Conservation (phyloP, 2,797 vertebrate genomes). For the Peromyscus attwateri region DNA sequence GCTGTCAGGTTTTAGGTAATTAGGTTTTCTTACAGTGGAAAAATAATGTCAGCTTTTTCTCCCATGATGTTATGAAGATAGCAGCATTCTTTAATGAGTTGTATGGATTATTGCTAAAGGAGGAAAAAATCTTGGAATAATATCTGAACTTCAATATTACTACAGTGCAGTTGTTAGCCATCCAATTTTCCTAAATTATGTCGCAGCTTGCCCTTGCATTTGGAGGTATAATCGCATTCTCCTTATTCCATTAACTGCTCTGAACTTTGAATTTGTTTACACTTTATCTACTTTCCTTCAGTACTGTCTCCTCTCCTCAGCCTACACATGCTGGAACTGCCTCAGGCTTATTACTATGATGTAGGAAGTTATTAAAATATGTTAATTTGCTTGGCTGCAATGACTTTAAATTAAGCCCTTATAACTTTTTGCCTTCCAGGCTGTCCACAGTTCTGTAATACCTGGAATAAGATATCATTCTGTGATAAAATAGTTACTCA, state of each 20-base stretch:
- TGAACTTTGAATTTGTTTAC: conserved; percentile 77
- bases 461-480: conserved; percentile 58
- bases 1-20: not conserved
- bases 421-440: conserved; percentile 65
- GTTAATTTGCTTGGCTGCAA: conserved; percentile 76
- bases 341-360: conserved; percentile 72
- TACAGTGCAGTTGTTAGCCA: not conserved
- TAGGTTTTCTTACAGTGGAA: not conserved
- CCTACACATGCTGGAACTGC: conserved; percentile 56
- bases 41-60: not conserved
- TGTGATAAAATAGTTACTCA: conserved; percentile 40
- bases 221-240: conserved; percentile 37
- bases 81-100: not conserved
- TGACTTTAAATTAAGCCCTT: conserved; percentile 76
- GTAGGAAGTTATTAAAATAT: conserved; percentile 80
- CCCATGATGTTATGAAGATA: not conserved
- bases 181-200: conserved; percentile 74
- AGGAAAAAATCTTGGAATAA: not conserved
- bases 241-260: conserved; percentile 67
- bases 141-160: conserved; percentile 31
- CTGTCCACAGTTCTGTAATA: conserved; percentile 36
- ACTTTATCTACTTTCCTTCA: conserved; percentile 57
- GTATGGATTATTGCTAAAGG: not conserved
- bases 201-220: not conserved
- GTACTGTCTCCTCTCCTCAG: conserved; percentile 41